Evolutionary conservation across 2,888 invertebrate genomes (phyloP).

Genomic region (Epistrophe eligans): DNA sequence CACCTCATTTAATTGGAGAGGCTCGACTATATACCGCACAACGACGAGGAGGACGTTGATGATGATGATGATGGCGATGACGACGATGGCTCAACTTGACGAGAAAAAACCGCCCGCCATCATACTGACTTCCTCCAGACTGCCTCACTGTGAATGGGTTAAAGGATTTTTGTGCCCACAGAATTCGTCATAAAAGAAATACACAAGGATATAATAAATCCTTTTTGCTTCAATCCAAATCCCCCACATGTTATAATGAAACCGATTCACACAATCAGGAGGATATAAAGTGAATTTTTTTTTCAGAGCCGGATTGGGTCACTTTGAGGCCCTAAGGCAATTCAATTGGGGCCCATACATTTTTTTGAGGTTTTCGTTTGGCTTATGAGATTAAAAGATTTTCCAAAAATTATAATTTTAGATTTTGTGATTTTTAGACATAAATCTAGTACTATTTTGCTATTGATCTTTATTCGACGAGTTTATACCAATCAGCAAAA

Average conservation of each 20-base stretch:
- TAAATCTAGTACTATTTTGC: no score
- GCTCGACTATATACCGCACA: conserved; percentile 24
- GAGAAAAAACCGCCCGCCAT: conserved; percentile 32
- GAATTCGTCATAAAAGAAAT: conserved; percentile 57
- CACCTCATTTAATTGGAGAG: conserved; percentile 76
- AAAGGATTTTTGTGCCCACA: conserved; percentile 62
- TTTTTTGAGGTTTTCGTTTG: background rate
- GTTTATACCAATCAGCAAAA: background rate
- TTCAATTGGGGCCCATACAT: background rate
- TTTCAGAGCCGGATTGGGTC: background rate
- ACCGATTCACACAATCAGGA: conserved; percentile 1
- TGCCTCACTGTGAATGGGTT: conserved; percentile 41
- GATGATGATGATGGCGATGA: background rate
- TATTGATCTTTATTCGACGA: no score
- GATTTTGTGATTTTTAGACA: background rate
- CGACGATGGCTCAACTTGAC: conserved; percentile 10
- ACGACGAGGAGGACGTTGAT: background rate
- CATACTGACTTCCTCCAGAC: background rate
- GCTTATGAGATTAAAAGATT: no score
- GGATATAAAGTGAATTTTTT: background rate
- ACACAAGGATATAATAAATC: conserved; percentile 49
- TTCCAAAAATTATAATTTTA: background rate
- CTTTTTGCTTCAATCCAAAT: conserved; percentile 21
- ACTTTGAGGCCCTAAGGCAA: background rate
- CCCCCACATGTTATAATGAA: conserved; percentile 22